Base-by-base conservation (phyloP, 2,113 vertebrate genomes). In the Pygathrix nemaeus region DNA sequence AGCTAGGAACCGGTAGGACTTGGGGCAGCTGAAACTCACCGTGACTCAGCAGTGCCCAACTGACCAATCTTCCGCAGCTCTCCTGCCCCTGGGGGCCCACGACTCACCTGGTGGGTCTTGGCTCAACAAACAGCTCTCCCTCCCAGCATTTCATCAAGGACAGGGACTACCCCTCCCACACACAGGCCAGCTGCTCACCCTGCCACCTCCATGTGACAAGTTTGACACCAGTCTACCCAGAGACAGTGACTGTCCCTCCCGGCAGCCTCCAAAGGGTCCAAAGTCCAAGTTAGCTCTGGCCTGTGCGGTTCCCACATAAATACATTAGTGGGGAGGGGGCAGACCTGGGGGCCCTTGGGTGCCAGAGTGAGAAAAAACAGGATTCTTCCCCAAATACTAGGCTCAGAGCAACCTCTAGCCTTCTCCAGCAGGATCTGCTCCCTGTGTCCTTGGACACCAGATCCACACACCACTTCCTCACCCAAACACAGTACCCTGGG, bases 21-120 rank as follows among this genome's bases (percentile, higher is more conserved):
- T 23, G 85, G 85, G 96, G 86, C 96, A 73, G 70, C 61, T 52
- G 20, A 93, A 57, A 52, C 73, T 43, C 75, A 81, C 13, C 2
- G 80, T 97, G 97, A 98, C 98, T 98, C 97, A 98, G 96, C 97
- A 96, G 81, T 90, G 81, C 48, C 75, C 55, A 2, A 14, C 27
- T 84, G 92, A 85, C 96, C 95, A 55, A 20, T 85, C 61, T 76
- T 88, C 86, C 3, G 18, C 50, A 7, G 38, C 32, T 66, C n/a
- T 64, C 57, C 75, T 52, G 40, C 81, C 76, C 75, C 50, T 9
- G 73, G 57, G 80, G 76, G 68, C 68, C 76, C 50, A 27, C 32
- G n/a, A 89, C 84, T 97, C 91, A 94, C 83, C 72, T 70, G 64
- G 90, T 66, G 66, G 85, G 76, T 81, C 87, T 90, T 25, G 57